A percentile compares a stretch with the other conserved stretches of the same genome.
These are phyloP conservation scores for Penelope pileata DNA, from an alignment of 2,113 vertebrate genomes.

Conservation along the genomic window DNA sequence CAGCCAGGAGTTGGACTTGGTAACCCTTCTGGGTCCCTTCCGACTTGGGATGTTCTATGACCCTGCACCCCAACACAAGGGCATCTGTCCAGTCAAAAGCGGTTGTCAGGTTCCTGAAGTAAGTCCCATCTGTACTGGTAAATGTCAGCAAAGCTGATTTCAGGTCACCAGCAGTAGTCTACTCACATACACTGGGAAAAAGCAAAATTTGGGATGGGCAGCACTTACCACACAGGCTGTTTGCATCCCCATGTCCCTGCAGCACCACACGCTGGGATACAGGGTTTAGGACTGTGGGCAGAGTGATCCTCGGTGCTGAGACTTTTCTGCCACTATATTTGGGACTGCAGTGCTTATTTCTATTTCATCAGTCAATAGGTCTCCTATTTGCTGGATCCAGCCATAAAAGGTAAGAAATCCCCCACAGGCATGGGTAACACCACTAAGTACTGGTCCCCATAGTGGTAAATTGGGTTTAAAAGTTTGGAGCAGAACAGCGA, in stretches of 20 bases:
- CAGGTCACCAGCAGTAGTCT: neutral
- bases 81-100: neutral
- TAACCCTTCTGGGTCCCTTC: neutral
- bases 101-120: neutral
- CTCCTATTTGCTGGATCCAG: constrained; percentile 25
- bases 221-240: neutral
- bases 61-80: neutral
- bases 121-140: neutral
- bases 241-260: neutral
- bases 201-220: neutral
- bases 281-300: neutral
- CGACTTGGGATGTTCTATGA: neutral
- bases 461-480: constrained; percentile 30
- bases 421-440: constrained; percentile 15
- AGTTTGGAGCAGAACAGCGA: constrained; percentile 26
- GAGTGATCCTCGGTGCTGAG: neutral
- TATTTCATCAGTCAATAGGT: constrained; percentile 12
- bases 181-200: neutral
- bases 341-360: constrained; percentile 21
- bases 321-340: neutral
- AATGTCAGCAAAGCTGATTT: neutral
- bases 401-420: constrained; percentile 53
- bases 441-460: constrained; percentile 1
- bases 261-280: neutral
- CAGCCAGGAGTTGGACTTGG: no score